Conservation (phyloP, 2,113 vertebrate species). For the Gallinago media region DNA sequence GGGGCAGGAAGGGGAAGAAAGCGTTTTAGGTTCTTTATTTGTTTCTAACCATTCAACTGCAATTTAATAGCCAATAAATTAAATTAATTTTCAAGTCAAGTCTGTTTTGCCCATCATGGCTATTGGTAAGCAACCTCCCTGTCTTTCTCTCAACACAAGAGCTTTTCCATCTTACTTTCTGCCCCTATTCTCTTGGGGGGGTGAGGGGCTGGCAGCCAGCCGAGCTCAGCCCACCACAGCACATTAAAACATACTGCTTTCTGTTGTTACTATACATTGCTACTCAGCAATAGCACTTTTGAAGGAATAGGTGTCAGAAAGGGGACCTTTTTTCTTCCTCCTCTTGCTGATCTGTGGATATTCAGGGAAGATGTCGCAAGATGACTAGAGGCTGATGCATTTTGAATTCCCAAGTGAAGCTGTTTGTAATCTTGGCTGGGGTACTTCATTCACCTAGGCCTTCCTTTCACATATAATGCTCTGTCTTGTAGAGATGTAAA, state of each 20-base stretch:
- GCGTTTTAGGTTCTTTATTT: neutral
- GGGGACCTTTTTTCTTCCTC: neutral
- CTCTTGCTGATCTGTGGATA: neutral
- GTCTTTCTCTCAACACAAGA: neutral
- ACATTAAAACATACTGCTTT: neutral
- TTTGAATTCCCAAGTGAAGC: neutral
- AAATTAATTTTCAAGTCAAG: neutral
- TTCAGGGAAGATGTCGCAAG: neutral
- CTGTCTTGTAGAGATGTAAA: neutral
- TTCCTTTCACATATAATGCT: neutral
- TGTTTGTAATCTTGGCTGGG: neutral
- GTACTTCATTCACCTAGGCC: neutral
- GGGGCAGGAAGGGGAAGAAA: accelerated
- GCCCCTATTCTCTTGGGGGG: neutral
- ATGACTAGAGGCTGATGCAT: neutral
- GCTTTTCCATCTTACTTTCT: neutral
- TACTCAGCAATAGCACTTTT: neutral
- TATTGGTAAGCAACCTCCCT: neutral
- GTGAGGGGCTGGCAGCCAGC: neutral
- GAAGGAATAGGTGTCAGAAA: neutral
- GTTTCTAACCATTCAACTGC: neutral
- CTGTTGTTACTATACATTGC: neutral
- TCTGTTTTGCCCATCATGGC: neutral
- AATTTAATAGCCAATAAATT: neutral
- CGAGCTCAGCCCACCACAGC: neutral